Conservation (phyloP, 2,113 vertebrate genomes). For the Telmatochromis brachygnathus region DNA sequence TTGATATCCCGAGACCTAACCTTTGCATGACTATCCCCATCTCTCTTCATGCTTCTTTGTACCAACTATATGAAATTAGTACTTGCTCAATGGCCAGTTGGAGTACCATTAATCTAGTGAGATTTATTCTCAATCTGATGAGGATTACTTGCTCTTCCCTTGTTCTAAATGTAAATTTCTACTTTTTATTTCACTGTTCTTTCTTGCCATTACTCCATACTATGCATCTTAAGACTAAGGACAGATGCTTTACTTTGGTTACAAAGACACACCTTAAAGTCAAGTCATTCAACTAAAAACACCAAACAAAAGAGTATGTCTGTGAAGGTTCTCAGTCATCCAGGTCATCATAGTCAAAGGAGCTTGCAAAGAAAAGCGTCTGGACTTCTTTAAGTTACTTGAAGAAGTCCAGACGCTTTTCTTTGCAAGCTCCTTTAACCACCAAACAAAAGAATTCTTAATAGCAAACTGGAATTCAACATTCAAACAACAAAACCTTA, state of each 20-base stretch:
- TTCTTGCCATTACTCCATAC: not conserved
- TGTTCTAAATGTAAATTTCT: not conserved
- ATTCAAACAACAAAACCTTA: not conserved
- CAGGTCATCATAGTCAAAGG: no score
- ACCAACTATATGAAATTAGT: not conserved
- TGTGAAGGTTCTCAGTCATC: no score
- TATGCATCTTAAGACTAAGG: rapidly evolving
- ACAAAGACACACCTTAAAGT: not conserved
- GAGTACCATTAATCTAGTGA: not conserved
- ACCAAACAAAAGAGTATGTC: no score
- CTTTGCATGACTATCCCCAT: not conserved
- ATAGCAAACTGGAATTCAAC: not conserved
- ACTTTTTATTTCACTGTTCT: not conserved
- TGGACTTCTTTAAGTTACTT: no score
- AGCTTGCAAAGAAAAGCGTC: no score
- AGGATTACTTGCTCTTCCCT: not conserved
- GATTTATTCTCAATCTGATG: not conserved
- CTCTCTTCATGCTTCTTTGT: not conserved
- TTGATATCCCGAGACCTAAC: not conserved
- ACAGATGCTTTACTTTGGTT: not conserved
- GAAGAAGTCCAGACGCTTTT: no score
- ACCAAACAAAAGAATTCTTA: not conserved
- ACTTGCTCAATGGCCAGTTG: not conserved
- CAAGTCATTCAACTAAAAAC: not conserved
- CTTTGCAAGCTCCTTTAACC: no score